Conservation (phyloP, 2,113 vertebrate genomes). For the Xiphias gladius region DNA sequence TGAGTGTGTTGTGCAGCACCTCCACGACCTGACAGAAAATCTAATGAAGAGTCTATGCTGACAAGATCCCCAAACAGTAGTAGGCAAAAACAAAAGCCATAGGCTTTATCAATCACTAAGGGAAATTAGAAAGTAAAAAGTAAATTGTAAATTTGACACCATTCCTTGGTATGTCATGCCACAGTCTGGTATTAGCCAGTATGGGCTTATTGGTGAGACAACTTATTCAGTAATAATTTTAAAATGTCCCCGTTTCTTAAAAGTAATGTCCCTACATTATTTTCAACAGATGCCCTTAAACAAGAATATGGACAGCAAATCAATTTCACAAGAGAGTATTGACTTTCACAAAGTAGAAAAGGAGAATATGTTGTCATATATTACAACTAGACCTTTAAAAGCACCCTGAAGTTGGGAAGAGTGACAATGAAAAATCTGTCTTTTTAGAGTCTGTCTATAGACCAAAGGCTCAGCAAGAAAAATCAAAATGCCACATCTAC, state of each 20-base stretch:
- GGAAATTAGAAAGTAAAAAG: constrained; percentile 29
- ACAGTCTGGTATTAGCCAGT: neutral
- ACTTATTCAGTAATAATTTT: neutral
- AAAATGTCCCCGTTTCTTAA: constrained; percentile 6
- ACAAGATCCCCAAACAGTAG: constrained; percentile 50
- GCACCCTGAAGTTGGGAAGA: constrained; percentile 12
- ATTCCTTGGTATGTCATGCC: constrained; percentile 21
- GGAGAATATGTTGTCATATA: constrained; percentile 32
- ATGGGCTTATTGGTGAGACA: constrained; percentile 4
- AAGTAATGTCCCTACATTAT: constrained; percentile 13
- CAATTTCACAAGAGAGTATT: constrained; percentile 14
- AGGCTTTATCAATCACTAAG: constrained; percentile 48
- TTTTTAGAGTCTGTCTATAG: constrained; percentile 27
- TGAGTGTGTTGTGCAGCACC: constrained; percentile 57
- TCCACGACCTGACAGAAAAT: constrained; percentile 64
- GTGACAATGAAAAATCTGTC: constrained; percentile 29
- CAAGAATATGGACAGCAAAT: constrained; percentile 31
- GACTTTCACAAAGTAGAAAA: constrained; percentile 23
- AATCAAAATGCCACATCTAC: constrained; percentile 58
- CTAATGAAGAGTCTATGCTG: constrained; percentile 59
- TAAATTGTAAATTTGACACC: constrained; percentile 32
- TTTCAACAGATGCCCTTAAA: constrained; percentile 29
- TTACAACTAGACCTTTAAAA: constrained; percentile 39
- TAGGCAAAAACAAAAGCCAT: constrained; percentile 45
- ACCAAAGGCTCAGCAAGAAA: constrained; percentile 19